Evolutionary conservation across 2,113 vertebrate genomes (phyloP), one percentile per base, ranked within the genome.

Genomic region (Oryzias curvinotus): DNA sequence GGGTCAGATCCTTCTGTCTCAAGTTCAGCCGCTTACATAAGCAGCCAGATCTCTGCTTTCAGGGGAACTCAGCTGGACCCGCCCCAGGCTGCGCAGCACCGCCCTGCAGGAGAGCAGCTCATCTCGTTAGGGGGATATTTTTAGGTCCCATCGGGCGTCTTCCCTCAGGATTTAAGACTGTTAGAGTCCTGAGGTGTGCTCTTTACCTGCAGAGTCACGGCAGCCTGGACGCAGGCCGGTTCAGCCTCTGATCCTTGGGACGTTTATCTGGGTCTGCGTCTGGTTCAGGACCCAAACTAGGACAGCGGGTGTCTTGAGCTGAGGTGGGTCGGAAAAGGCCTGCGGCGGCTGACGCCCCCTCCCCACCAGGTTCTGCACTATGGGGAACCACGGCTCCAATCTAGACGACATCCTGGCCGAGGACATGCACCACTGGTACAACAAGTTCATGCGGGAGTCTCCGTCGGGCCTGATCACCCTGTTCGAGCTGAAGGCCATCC

Each of bases 371-470:
- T 25, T 7, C 17, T 17, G 18, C 51, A 0, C 10, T 4, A 94
- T 95, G 93, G 93, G 93, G 0, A 62, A 82, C 59, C 75, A 87
- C 4, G 79, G 86, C 70, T 95, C 92, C 0, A 90, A 85, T 28
- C 71, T 86, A 71, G 83, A 87, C 21, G 90, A 91, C 45, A 74
- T 90, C 75, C 65, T 91, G 87, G 65, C 82, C 1, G 78, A 89
- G 75, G 89, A 95, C 73, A 92, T 93, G 89, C 91, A 92, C 75
- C 84, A 91, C 71, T 94, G 93, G 89, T 93, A 94, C 85, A 93
- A 91, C 78, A 95, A 93, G 88, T 96, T 95, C 78, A 94, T 94
- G 92, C 85, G 53, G 30, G 92, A 96, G 71, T 94, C 93, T 49
- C 93, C 94, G 5, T 93, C 93, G 0, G 90, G 92, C 1, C 87